Evolutionary conservation across 2,888 invertebrate species (phyloP).

Genomic region (Hydroisotoma schaefferi): DNA sequence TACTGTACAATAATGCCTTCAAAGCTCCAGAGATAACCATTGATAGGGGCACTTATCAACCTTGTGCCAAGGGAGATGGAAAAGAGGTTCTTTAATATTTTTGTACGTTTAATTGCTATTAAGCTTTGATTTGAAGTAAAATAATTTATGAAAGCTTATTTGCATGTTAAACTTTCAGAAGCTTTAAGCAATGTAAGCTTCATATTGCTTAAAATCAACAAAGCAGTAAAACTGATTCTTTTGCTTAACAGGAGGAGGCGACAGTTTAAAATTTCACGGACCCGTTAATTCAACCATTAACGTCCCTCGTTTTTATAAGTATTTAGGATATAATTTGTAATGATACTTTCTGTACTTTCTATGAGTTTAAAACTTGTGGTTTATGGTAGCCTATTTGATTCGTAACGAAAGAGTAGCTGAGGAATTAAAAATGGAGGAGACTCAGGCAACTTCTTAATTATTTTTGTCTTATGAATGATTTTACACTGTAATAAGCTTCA

Average conservation of each 20-base stretch:
- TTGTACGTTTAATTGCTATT: constrained; percentile 19
- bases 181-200: no score
- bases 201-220: no score
- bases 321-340: no score
- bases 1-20: constrained; percentile 43
- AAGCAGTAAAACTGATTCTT: background rate
- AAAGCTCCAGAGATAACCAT: constrained; percentile 22
- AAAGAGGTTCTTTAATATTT: constrained; percentile 45
- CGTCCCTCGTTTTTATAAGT: no score
- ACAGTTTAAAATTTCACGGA: background rate
- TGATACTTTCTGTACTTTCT: background rate
- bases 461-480: no score
- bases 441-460: no score
- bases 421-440: no score
- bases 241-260: constrained; percentile 4
- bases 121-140: background rate
- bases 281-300: no score
- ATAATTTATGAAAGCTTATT: background rate
- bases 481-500: no score
- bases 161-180: no score
- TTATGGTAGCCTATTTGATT: background rate
- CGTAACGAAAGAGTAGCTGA: background rate
- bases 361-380: no score
- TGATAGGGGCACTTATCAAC: constrained; percentile 37
- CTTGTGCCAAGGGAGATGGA: constrained; percentile 43